phyloP scores from a whole-genome alignment of 2,113 vertebrate species.

The Hydropotes inermis region DNA sequence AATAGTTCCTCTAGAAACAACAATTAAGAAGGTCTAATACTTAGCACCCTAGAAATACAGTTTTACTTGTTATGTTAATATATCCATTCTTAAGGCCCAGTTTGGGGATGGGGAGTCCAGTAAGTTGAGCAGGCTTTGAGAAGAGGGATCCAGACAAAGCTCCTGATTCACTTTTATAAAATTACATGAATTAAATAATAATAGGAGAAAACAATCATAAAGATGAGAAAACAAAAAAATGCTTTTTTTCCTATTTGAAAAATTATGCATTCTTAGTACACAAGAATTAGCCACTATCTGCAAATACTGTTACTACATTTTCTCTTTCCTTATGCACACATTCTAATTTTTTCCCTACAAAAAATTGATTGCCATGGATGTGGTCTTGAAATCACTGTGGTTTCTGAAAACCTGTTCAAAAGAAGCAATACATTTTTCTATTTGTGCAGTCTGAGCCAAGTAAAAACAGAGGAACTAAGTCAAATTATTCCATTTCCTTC shows the following conservation, averaged over 20 bases:
- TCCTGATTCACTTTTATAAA: constrained; percentile 2
- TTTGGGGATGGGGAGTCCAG: background rate
- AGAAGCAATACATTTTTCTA: constrained; percentile 10
- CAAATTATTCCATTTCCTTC: background rate
- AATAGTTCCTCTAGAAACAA: background rate
- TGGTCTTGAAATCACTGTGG: background rate
- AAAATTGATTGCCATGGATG: background rate
- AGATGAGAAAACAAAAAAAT: background rate
- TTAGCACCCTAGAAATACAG: background rate
- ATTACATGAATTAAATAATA: background rate
- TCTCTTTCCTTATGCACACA: background rate
- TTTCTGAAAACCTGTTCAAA: constrained; percentile 40
- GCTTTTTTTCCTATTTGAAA: background rate
- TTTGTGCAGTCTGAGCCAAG: background rate
- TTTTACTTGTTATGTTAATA: background rate
- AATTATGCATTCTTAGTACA: background rate
- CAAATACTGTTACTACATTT: background rate
- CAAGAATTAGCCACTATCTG: background rate
- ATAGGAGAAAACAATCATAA: background rate
- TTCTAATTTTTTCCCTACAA: background rate
- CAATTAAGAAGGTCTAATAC: background rate
- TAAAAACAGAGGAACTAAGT: background rate
- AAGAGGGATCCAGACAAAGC: constrained; percentile 10
- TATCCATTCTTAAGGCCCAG: background rate
- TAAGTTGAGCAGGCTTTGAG: background rate